Evolutionary conservation across 2,113 vertebrate genomes (phyloP).

Genomic region (Connochaetes taurinus): DNA sequence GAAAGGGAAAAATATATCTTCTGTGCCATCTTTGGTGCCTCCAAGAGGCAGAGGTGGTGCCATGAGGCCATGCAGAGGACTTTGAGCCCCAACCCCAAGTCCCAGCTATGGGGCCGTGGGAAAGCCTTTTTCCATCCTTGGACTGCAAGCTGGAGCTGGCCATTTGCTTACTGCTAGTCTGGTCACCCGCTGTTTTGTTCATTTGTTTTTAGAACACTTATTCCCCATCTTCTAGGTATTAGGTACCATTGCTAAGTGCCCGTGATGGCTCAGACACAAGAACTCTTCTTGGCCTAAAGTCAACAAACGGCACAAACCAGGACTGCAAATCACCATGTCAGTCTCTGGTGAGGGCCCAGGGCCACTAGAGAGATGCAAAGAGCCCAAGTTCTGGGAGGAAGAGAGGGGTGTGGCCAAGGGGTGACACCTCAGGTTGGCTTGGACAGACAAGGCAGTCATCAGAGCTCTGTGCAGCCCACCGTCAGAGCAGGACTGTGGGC

Average conservation of each 20-base stretch:
- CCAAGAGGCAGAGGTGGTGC: neutral
- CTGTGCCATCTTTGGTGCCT: neutral
- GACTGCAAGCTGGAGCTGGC: neutral
- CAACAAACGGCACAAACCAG: neutral
- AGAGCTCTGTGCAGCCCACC: neutral
- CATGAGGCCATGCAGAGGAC: rapidly evolving
- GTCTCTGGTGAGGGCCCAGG: neutral
- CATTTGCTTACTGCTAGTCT: neutral
- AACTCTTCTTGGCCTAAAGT: neutral
- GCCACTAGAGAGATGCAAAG: neutral
- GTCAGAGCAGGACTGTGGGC: neutral
- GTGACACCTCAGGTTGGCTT: neutral
- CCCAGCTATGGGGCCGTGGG: rapidly evolving
- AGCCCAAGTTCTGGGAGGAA: neutral
- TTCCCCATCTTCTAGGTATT: neutral
- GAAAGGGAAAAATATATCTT: neutral
- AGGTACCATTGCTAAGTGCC: neutral
- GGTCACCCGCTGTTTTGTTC: neutral
- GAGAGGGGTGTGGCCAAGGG: rapidly evolving
- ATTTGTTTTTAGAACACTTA: neutral
- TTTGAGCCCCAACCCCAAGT: neutral
- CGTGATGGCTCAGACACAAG: neutral
- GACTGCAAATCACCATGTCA: neutral
- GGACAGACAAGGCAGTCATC: neutral
- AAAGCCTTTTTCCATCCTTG: too few relatives aligned